Base-by-base conservation (phyloP, 2,888 invertebrate genomes). In the Nephrotoma appendiculata region DNA sequence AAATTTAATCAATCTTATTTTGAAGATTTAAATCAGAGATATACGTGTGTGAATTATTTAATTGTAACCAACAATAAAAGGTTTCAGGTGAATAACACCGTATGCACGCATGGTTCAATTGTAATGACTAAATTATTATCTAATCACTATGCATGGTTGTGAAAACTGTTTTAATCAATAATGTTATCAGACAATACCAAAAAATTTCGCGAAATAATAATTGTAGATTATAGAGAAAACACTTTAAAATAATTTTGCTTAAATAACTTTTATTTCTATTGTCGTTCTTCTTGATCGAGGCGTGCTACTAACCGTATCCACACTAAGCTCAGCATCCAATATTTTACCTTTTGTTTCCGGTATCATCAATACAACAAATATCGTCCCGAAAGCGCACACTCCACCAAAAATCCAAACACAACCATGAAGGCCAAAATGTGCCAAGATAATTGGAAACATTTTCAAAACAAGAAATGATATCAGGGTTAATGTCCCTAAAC, bases 291-390 rank as follows among this genome's bases (percentile, higher is more conserved):
- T 86, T 11, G 71, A 71, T 71, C 11, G 31, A 31, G 71, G 9
- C 4, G 71, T 31, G 1, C 5, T 9, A 9, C 6, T 19, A 57
- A 6, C 57, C 31, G 31, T 3, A 5, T 52, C 31, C 31, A 5
- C 71, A 71, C 71, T 31, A 1, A 31, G 31, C 6, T 9, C 71
- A 1, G 9, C 71, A 71, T 71, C 71, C 31, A 71, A 71, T 1
- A 89, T 89, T 88, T 90, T 91, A 15, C 90, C 90, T 57, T 90
- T 91, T 0, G 91, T 91, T 88, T 91, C 91, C 9, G 89, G 89
- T 71, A 92, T 86, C 86, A 89, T 90, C 3, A 90, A 52, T 6
- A 89, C 86, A 45, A 90, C 88, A 86, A 91, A 91, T 0, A 90
- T 12, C 41, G 89, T 89, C 15, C 90, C 90, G 0, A 90, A n/a